Base-by-base conservation (phyloP, 2,888 invertebrate genomes). In the Catocala nupta region DNA sequence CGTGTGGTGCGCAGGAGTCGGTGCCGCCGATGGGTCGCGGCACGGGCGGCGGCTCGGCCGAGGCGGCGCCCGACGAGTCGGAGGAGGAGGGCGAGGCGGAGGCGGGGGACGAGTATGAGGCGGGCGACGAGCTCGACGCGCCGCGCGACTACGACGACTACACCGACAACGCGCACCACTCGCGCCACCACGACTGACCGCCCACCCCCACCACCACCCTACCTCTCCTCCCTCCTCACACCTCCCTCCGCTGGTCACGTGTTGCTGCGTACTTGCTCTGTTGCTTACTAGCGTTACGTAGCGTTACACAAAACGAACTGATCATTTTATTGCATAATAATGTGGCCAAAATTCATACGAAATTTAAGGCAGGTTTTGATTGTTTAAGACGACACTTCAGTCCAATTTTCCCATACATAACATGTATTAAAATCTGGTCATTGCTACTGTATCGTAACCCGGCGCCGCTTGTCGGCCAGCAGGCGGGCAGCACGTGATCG, bases 81-180 rank as follows among this genome's bases (percentile, higher is more conserved):
- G 77, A 64, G 64, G 77, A 78, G 61, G 77, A 73, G 64, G 83
- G 65, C 61, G 80, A 71, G 66, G 74, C 61, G 45, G 88, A 80
- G 45, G 80, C 67, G 34, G 81, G 73, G 57, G 87, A 85, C 66
- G 89, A 91, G 71, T 85, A 89, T 81, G 89, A 89, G 65, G 83
- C 79, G 63, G 82, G 83, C 71, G 88, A 89, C 75, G 90, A 90
- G 68, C 86, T 86, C 6, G 90, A 89, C 62, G 77, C 85, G 70
- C 81, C 87, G 76, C 86, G 88, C 64, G 90, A 92, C 82, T 92
- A 93, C 85, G 92, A 92, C 80, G 93, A 93, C 87, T 93, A 93
- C 88, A 83, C 84, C 52, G 92, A 93, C 85, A 91, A 93, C 87
- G 85, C 90, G 78, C 90, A 90, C 78, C 85, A 81, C 77, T 77